phyloP scores from a whole-genome alignment of 2,113 vertebrate genomes.

The Datnioides undecimradiatus region DNA sequence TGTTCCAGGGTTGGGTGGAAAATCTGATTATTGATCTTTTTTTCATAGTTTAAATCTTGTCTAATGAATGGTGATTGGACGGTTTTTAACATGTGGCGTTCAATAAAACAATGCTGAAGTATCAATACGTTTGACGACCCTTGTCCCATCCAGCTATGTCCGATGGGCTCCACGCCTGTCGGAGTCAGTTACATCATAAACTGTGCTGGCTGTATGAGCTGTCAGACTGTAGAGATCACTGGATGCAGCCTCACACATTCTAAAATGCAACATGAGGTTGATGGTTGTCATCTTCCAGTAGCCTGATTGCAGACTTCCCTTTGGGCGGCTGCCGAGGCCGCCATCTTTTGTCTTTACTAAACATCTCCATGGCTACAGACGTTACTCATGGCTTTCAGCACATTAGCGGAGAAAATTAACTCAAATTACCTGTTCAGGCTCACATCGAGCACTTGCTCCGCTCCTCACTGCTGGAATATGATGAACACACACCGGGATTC shows the following conservation, averaged over 20 bases:
- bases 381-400: constrained; percentile 21
- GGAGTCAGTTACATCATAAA: no score
- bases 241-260: not conserved
- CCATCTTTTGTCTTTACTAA: not conserved
- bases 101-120: no score
- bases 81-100: no score
- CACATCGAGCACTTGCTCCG: not conserved
- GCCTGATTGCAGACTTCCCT: not conserved
- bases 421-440: constrained; percentile 32
- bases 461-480: constrained; percentile 7
- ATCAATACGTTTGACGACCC: no score
- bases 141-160: no score
- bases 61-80: no score
- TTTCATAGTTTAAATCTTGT: no score
- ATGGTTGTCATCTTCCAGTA: not conserved
- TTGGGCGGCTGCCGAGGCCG: not conserved
- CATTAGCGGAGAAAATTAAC: constrained; percentile 47
- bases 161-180: no score
- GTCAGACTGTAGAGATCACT: no score
- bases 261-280: not conserved
- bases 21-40: no score
- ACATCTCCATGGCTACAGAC: constrained; percentile 39
- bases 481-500: constrained; percentile 5
- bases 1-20: no score
- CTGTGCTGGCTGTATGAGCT: no score